A percentile compares a stretch with the other conserved stretches of the same genome.
Conservation (phyloP, 2,113 vertebrate species). For the Calyptommatus sinebrachiatus region DNA sequence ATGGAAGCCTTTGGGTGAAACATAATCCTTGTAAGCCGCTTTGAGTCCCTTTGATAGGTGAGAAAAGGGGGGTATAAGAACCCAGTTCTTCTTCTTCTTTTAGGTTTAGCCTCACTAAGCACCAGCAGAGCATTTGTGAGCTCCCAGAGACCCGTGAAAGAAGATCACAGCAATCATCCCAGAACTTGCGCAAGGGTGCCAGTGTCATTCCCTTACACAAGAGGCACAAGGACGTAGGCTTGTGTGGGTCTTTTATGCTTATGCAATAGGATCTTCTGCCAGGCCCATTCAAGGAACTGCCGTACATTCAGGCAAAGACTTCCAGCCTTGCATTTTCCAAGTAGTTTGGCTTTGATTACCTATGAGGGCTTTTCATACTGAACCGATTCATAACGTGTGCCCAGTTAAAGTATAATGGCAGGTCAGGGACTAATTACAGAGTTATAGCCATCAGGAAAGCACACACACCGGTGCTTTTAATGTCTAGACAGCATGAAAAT, state of each 20-base stretch:
- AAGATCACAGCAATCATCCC: neutral
- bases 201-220: neutral
- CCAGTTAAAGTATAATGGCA: neutral
- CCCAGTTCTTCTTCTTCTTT: too few relatives aligned
- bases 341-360: slow-evolving; percentile 7
- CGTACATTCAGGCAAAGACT: neutral
- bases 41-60: too few relatives aligned
- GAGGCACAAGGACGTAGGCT: too few relatives aligned
- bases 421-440: slow-evolving; percentile 11
- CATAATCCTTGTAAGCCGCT: too few relatives aligned
- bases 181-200: neutral
- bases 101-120: neutral
- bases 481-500: slow-evolving; percentile 16
- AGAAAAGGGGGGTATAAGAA: too few relatives aligned
- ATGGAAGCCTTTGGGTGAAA: too few relatives aligned
- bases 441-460: neutral
- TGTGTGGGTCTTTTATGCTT: slow-evolving; percentile 2
- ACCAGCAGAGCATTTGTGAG: neutral
- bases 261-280: neutral
- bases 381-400: neutral
- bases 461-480: neutral
- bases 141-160: neutral
- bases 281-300: neutral
- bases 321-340: slow-evolving; percentile 4
- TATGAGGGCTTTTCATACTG: neutral